Conservation (phyloP, 2,797 vertebrate species). For the Melanotaenia maccullochi region DNA sequence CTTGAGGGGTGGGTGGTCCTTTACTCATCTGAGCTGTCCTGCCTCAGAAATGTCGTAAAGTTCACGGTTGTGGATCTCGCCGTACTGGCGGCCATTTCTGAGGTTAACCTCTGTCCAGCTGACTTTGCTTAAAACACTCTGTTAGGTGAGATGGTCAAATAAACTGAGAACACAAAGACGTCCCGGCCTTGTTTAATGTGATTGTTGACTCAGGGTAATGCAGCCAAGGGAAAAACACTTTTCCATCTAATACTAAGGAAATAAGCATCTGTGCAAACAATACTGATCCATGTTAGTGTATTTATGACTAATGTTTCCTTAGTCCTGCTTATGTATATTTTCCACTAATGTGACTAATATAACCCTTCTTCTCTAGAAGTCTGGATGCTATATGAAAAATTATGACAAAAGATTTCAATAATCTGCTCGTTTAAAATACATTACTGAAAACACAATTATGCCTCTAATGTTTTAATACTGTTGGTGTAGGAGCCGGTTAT, state of each 20-base stretch:
- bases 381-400: not conserved
- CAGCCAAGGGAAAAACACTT: constrained; percentile 62
- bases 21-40: constrained; percentile 39
- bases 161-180: constrained; percentile 56
- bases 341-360: constrained; percentile 30
- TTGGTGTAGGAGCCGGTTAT: not conserved
- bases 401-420: not conserved
- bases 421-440: not conserved
- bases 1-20: constrained; percentile 78
- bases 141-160: constrained; percentile 67
- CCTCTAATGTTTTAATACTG: not conserved
- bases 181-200: constrained; percentile 45
- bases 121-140: constrained; percentile 47
- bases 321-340: constrained; percentile 42
- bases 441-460: not conserved
- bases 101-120: constrained; percentile 56
- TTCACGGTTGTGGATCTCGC: constrained; percentile 67
- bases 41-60: constrained; percentile 61
- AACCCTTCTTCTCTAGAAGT: not conserved
- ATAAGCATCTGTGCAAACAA: constrained; percentile 69
- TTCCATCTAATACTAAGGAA: constrained; percentile 54
- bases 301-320: constrained; percentile 51
- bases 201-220: constrained; percentile 69
- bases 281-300: constrained; percentile 38
- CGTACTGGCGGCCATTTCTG: constrained; percentile 60